phyloP scores from a whole-genome alignment of 2,797 vertebrate species.

The Paedocypris micromegethes region DNA sequence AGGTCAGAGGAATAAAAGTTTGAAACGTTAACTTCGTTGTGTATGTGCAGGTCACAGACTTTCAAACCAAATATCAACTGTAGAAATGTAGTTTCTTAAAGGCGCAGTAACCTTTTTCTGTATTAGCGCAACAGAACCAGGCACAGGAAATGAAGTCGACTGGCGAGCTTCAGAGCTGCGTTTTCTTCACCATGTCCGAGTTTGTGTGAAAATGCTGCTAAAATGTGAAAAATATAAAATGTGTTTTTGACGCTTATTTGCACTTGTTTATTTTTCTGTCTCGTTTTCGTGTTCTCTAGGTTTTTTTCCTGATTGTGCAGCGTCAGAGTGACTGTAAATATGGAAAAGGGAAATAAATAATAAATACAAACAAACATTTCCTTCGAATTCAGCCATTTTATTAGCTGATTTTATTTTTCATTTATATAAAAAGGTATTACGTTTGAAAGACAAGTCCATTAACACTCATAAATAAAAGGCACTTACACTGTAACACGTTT shows the following conservation, averaged over 20 bases:
- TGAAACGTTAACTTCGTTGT: not conserved
- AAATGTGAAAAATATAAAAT: no score
- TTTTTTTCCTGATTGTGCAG: conserved; percentile 17
- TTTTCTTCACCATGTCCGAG: no score
- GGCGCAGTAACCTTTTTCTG: no score
- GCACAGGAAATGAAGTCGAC: no score
- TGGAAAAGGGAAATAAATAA: not conserved
- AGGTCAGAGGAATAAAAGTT: no score
- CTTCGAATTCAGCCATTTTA: conserved; percentile 12
- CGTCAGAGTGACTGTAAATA: conserved; percentile 11
- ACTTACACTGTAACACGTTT: conserved; percentile 15
- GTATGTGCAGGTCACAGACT: conserved; percentile 33
- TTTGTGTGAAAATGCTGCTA: no score
- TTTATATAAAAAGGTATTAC: conserved; percentile 3
- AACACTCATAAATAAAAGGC: conserved; percentile 29
- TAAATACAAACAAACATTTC: not conserved
- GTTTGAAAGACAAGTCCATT: not conserved
- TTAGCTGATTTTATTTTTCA: conserved; percentile 22
- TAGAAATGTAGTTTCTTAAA: no score
- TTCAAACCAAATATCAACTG: not conserved
- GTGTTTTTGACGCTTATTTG: no score
- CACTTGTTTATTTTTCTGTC: no score
- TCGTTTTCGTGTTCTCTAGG: not conserved
- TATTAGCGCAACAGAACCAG: no score
- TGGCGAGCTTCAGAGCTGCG: no score